Base-by-base conservation (phyloP, 2,113 vertebrate species). In the Prinia subflava region DNA sequence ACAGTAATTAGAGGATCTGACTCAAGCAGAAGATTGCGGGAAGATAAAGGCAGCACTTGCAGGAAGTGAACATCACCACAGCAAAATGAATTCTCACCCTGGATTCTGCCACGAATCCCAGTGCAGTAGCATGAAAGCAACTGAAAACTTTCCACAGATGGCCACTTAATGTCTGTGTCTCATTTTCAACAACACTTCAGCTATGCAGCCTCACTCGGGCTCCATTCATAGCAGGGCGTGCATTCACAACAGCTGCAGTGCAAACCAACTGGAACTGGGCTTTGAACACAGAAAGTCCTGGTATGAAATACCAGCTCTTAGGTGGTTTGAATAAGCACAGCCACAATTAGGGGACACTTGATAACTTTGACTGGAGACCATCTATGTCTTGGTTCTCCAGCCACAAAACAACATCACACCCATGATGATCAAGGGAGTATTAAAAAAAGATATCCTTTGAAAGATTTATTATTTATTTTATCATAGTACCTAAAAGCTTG, bases 131-230 rank as follows among this genome's bases (percentile, higher is more conserved):
- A 39, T 25, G 39, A 42, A 83, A 78, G 83, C 68, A 76, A 92
- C 55, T 90, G 87, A 94, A 88, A 92, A 37, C 83, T 91, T 94
- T 92, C 53, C 92, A 95, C 94, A 96, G 94, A 81, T 95, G 96
- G 95, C 83, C 92, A 92, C 85, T 90, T 92, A 67, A 92, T 55
- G 88, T 52, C 33, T 27, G 6, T 23, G 68, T 85, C 64, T 86
- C 83, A 35, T 92, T 94, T 95, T 88, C 41, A 44, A 75, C 85
- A 85, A 64, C 60, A 52, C 56, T 63, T 68, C 49, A 96, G 92
- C 80, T 70, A 55, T 88, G 96, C 83, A 67, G 90, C 85, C 44
- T 90, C 64, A 81, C 42, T 49, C 70, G 85, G 89, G 87, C 95
- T 91, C 75, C 90, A 74, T 70, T 87, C 92, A 74, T 94, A 92